Evolutionary conservation across 37 sponge, comb jelly and placozoan genomes (phyloP).

Genomic region (Diacarnus erythraeanus): DNA sequence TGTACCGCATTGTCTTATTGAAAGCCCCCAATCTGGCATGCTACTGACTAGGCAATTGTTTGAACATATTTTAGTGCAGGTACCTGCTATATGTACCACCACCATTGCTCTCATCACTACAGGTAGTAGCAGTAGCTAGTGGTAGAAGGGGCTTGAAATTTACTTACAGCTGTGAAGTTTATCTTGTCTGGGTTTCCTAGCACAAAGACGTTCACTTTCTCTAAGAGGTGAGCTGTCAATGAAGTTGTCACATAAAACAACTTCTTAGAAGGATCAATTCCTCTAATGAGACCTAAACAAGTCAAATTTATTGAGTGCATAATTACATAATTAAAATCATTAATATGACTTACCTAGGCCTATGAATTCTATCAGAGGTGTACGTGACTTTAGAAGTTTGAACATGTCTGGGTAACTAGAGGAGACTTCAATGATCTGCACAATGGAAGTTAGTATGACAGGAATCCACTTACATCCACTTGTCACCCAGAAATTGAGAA

Average conservation of each 20-base stretch:
- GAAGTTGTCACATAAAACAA: conserved; percentile 66
- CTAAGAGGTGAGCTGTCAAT: neutral
- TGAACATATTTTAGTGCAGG: no score
- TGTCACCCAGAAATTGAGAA: neutral
- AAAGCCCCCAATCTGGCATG: no score
- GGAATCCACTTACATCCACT: neutral
- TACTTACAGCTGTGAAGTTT: neutral
- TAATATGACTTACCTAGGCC: conserved; percentile 50
- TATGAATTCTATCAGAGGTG: conserved; percentile 58
- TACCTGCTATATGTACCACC: no score
- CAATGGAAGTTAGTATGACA: neutral
- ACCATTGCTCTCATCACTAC: no score
- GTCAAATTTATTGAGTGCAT: neutral
- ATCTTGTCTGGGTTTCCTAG: conserved; percentile 28
- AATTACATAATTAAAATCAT: neutral
- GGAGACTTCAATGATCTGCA: conserved; percentile 24
- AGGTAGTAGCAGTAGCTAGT: no score
- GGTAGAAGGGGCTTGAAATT: no score
- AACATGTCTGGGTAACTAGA: conserved; percentile 31
- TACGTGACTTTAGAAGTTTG: conserved; percentile 40
- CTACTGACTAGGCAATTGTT: no score
- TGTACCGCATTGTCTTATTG: no score
- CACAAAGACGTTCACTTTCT: conserved; percentile 39
- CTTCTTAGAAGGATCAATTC: conserved; percentile 34
- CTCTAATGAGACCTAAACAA: conserved; percentile 64